These are phyloP conservation scores for Conomelus anceps DNA, from an alignment of 2,888 invertebrate species.

Conservation along the genomic window DNA sequence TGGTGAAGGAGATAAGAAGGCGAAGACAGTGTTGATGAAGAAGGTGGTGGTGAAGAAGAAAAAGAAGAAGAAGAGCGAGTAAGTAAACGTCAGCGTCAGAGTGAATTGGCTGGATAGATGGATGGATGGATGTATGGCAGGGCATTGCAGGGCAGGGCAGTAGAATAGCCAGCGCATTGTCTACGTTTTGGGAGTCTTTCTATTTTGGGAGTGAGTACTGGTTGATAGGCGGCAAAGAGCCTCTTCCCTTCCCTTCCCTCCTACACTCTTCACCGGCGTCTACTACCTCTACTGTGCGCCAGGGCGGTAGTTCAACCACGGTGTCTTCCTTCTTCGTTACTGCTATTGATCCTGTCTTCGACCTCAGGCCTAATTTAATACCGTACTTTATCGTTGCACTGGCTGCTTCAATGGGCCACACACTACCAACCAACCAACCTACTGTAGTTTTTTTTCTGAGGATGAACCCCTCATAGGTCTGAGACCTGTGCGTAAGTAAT, in stretches of 20 bases:
- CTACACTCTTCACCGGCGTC: background rate
- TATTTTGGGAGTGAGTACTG: background rate
- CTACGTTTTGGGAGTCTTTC: background rate
- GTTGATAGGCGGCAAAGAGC: too few species aligned
- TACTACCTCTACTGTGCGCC: too few species aligned
- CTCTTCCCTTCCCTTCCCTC: background rate
- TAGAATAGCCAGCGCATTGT: too few species aligned
- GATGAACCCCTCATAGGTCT: background rate
- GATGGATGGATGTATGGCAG: too few species aligned
- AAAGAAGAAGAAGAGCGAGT: background rate
- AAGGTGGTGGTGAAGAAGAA: background rate
- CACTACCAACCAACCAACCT: too few species aligned
- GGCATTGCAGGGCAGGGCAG: too few species aligned
- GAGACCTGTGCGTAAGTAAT: too few species aligned
- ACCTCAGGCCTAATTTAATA: background rate
- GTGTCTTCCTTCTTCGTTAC: background rate
- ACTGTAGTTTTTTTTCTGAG: too few species aligned
- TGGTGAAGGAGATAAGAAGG: background rate
- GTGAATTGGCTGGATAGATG: too few species aligned
- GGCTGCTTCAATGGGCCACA: background rate
- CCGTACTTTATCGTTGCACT: background rate
- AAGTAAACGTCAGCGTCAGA: too few species aligned
- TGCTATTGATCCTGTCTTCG: background rate
- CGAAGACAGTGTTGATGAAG: background rate
- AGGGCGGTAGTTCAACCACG: background rate